Evolutionary conservation across 2,797 vertebrate species (phyloP).

Genomic region (Hemitrygon akajei): DNA sequence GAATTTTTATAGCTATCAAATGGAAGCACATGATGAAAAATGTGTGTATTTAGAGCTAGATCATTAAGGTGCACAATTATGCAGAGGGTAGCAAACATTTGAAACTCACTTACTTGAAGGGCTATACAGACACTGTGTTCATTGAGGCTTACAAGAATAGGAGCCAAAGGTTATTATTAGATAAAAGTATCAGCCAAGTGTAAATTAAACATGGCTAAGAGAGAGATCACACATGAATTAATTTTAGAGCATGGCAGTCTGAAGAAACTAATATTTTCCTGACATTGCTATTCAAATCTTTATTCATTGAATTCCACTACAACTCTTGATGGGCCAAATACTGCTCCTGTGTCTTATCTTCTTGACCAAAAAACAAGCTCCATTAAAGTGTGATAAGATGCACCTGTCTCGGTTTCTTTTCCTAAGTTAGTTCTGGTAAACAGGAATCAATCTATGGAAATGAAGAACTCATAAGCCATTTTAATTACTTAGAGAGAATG

Average conservation of each 20-base stretch:
- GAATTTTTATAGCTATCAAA: neutral
- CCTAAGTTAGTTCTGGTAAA: neutral
- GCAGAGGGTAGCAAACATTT: neutral
- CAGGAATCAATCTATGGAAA: neutral
- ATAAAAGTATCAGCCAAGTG: neutral
- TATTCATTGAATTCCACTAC: neutral
- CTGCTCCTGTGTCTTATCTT: too few species aligned
- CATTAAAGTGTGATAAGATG: neutral
- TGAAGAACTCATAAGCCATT: neutral
- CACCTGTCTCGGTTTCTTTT: neutral
- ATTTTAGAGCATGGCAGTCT: neutral
- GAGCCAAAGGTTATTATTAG: neutral
- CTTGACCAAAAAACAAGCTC: neutral
- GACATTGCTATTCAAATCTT: neutral
- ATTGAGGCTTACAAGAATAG: neutral
- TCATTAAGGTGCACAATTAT: neutral
- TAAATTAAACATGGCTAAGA: neutral
- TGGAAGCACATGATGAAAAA: neutral
- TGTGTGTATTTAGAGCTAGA: neutral
- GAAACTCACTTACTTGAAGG: neutral
- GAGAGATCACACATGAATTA: neutral
- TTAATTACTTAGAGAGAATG: neutral
- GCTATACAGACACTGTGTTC: neutral
- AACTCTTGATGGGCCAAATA: neutral
- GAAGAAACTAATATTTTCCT: neutral